Base-by-base conservation (phyloP, 2,888 invertebrate species). In the Deilephila porcellus region DNA sequence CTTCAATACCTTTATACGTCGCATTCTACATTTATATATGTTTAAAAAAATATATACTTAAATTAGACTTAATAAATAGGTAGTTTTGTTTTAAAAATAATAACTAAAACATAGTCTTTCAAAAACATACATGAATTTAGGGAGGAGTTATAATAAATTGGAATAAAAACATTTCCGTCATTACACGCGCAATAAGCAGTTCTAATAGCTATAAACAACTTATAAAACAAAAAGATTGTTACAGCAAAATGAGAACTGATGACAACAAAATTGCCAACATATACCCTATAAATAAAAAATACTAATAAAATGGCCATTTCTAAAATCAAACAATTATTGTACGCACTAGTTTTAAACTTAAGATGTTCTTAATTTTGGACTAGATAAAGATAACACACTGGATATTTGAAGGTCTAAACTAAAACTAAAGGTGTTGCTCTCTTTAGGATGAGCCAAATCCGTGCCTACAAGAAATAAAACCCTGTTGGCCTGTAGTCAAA, bases 41-140 rank as follows among this genome's bases (percentile, higher is more conserved):
- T n/a, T 56, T 56, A 56, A 56, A 56, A 56, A 56, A 56, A 56
- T 56, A 56, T 56, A 56, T n/a, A 56, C 56, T 56, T 56, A 56
- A n/a, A n/a, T 56, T n/a, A 56, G 19, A 56, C 19, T 17, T 7
- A 56, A 56, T 56, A 56, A n/a, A 56, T 32, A n/a, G n/a, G n/a
- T 37, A 45, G 45, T 45, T 45, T 45, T 45, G 11, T 45, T 14
- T 11, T 11, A 45, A 45, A 11, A 11, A 45, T 45, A 45, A 14
- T 45, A 45, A 45, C 45, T 45, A 45, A 45, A 14, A 45, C 11
- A 11, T 45, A 45, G 45, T 14, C 45, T 45, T 56, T n/a, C 17
- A 56, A 56, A 56, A 56, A 56, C 5, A n/a, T 56, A 56, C 56
- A 56, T 56, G 6, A 11, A 45, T 45, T 45, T 11, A 14, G 45